Conservation (phyloP, 1,140 invertebrate species). For the Bombus vancouverensis region DNA sequence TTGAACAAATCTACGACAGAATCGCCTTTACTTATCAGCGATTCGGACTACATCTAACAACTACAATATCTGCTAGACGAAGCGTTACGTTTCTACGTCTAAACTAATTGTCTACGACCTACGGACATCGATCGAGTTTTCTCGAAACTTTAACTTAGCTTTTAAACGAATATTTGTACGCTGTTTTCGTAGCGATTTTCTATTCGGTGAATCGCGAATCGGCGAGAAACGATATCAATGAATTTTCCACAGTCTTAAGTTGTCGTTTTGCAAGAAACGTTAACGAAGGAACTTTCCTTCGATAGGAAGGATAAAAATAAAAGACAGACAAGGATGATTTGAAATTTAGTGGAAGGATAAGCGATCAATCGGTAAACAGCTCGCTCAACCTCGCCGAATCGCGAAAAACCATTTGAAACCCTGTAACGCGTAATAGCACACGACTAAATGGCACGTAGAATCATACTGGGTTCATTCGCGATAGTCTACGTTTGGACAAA, state of each 20-base stretch:
- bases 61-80: slow-evolving; percentile 50
- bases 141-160: slow-evolving; percentile 14
- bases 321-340: background rate
- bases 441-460: slow-evolving; percentile 46
- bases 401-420: slow-evolving; percentile 58
- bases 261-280: background rate
- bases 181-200: slow-evolving; percentile 5
- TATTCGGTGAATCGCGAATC: slow-evolving; percentile 3
- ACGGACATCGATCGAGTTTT: slow-evolving; percentile 53
- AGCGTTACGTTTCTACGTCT: slow-evolving; percentile 33
- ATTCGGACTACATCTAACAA: slow-evolving; percentile 46
- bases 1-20: background rate
- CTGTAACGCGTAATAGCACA: slow-evolving; percentile 60
- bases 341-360: background rate
- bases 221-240: background rate
- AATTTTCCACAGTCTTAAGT: background rate
- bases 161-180: slow-evolving; percentile 10
- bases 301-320: background rate
- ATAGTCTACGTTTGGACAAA: background rate
- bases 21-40: background rate
- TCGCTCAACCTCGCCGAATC: slow-evolving; percentile 24
- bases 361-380: no score
- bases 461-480: slow-evolving; percentile 47
- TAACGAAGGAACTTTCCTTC: background rate
- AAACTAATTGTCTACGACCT: slow-evolving; percentile 28